Evolutionary conservation across 2,113 vertebrate species (phyloP).

Genomic region (Melanocharis versteri): DNA sequence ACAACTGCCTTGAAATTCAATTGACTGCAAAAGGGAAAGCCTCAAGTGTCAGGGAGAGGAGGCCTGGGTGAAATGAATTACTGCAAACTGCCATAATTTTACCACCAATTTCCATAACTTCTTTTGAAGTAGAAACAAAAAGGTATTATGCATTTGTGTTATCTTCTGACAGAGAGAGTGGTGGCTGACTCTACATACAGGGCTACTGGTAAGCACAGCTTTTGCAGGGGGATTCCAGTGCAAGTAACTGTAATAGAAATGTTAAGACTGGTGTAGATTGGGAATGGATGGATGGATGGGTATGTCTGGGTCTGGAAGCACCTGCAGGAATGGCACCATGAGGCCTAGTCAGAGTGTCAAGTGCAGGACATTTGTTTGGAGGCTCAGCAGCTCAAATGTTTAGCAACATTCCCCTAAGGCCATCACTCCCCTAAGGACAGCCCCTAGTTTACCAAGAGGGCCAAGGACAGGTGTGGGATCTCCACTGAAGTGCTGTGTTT

Average conservation of each 20-base stretch:
- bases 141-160: background rate
- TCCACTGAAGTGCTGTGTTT: background rate
- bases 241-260: background rate
- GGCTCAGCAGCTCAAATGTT: background rate
- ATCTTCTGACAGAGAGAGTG: background rate
- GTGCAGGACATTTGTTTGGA: background rate
- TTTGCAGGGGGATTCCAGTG: background rate
- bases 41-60: background rate
- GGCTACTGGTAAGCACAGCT: background rate
- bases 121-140: background rate
- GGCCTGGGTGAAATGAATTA: background rate
- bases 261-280: background rate
- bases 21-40: background rate
- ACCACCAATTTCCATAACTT: background rate
- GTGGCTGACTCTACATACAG: background rate
- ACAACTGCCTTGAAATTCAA: background rate
- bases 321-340: background rate
- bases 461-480: background rate
- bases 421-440: background rate
- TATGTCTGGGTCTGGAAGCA: background rate
- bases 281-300: background rate
- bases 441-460: background rate
- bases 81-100: background rate
- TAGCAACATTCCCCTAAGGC: background rate
- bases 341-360: background rate